Percentiles rank a stretch among this genome's conserved stretches.
phyloP scores from a whole-genome alignment of 2,797 vertebrate genomes.

The Hippopotamyrus pictus region DNA sequence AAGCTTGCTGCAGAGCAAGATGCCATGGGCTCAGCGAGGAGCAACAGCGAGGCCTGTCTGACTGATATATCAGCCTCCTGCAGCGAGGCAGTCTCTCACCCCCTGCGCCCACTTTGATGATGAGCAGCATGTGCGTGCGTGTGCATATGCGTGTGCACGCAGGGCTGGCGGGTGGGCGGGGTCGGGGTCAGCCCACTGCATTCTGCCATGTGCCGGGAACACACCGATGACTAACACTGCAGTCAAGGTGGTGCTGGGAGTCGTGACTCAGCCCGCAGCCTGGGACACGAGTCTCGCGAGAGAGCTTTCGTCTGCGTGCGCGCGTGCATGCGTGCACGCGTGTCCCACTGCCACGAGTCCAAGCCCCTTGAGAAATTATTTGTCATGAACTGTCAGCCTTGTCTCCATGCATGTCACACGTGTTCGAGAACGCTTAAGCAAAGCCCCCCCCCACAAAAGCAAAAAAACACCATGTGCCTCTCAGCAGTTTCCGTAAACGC shows the following conservation, averaged over 20 bases:
- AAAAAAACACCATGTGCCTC: background rate
- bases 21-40: background rate
- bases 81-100: background rate
- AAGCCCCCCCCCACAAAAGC: background rate
- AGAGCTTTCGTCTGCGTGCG: background rate
- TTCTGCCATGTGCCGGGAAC: background rate
- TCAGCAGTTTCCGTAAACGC: background rate
- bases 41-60: background rate
- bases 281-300: background rate
- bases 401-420: background rate
- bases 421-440: background rate
- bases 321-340: background rate
- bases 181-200: background rate
- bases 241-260: slow-evolving; percentile 56
- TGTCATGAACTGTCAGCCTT: background rate
- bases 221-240: slow-evolving; percentile 58
- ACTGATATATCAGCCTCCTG: background rate
- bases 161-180: background rate
- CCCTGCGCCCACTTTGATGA: background rate
- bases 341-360: background rate
- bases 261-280: slow-evolving; percentile 58
- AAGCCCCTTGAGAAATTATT: background rate
- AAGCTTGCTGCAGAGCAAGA: slow-evolving; percentile 41
- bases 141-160: background rate
- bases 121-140: background rate